A percentile compares a stretch with the other conserved stretches of the same genome.
phyloP scores from a whole-genome alignment of 2,797 vertebrate genomes.

The Mormyrus proboscirostris region DNA sequence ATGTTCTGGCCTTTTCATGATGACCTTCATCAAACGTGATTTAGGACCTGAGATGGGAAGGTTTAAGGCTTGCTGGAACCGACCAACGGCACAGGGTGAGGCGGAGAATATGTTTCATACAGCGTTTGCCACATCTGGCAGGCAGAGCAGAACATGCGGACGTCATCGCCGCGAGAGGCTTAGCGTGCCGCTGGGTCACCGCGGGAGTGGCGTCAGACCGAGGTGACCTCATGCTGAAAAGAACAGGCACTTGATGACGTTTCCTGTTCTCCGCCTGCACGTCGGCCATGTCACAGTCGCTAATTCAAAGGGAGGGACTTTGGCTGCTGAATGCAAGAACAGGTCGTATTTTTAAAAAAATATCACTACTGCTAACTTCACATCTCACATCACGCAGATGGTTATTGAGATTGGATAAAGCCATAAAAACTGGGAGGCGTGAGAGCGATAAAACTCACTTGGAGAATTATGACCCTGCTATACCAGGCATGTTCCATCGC shows the following conservation, averaged over 20 bases:
- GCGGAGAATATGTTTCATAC: background rate
- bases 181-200: background rate
- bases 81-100: background rate
- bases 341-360: background rate
- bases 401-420: background rate
- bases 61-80: background rate
- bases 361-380: background rate
- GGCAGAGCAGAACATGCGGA: background rate
- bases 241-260: background rate
- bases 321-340: background rate
- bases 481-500: background rate
- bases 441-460: background rate
- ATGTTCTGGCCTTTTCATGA: conserved; percentile 37
- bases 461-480: background rate
- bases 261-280: background rate
- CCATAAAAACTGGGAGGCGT: background rate
- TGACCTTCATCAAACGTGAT: conserved; percentile 39
- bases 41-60: conserved; percentile 23
- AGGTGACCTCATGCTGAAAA: background rate
- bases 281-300: background rate
- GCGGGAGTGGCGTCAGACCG: background rate
- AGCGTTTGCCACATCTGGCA: background rate
- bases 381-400: background rate
- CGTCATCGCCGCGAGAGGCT: background rate
- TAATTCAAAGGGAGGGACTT: background rate